Evolutionary conservation across 2,797 vertebrate genomes (phyloP).

Genomic region (Leptodactylus fallax): DNA sequence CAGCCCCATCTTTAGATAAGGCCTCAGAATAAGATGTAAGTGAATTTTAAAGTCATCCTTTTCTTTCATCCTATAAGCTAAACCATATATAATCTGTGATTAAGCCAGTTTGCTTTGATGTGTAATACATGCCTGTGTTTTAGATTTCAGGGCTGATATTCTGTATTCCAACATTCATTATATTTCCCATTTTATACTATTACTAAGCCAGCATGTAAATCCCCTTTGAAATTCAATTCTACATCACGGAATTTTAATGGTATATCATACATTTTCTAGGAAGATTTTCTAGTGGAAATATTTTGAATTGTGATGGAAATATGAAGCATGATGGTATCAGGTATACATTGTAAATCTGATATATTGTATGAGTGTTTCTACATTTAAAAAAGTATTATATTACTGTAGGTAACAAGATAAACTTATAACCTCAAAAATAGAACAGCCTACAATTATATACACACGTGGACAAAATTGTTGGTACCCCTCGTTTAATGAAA

Average conservation of each 20-base stretch:
- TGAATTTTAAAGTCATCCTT: neutral
- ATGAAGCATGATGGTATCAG: neutral
- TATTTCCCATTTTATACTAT: constrained; percentile 5
- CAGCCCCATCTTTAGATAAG: neutral
- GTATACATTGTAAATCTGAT: neutral
- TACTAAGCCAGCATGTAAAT: constrained; percentile 20
- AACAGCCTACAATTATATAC: too few species aligned
- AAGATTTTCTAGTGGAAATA: neutral
- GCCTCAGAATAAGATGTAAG: neutral
- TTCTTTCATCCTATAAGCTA: constrained; percentile 27
- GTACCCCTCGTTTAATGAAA: too few species aligned
- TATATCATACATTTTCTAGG: neutral
- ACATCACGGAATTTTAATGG: constrained; percentile 2
- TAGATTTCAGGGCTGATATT: constrained; percentile 35
- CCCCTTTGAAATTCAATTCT: neutral
- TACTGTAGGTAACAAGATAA: neutral
- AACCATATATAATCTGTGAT: constrained; percentile 36
- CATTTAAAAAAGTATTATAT: neutral
- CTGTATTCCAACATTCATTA: constrained; percentile 25
- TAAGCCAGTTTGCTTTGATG: constrained; percentile 14
- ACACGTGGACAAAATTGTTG: too few species aligned
- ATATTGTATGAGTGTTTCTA: neutral
- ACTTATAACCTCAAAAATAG: too few species aligned
- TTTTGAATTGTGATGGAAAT: constrained; percentile 2
- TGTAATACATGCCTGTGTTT: constrained; percentile 27